phyloP scores from a whole-genome alignment of 92 coral and sea anemone genomes.

The Isaurus tuberculatus region DNA sequence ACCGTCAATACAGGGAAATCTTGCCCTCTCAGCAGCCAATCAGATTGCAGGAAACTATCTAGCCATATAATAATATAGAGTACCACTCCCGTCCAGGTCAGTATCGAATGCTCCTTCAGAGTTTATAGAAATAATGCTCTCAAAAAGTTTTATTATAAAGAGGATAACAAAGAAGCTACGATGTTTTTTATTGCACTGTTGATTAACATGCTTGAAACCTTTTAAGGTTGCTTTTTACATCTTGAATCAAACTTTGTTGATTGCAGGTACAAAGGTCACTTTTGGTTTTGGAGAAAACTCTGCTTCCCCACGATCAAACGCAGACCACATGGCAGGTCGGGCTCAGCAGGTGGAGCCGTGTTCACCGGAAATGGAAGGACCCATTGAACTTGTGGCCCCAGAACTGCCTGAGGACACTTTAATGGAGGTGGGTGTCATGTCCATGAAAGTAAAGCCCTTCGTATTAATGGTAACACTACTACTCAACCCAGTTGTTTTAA shows the following conservation, averaged over 20 bases:
- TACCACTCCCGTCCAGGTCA: no score
- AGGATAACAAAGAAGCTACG: not conserved
- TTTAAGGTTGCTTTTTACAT: not conserved
- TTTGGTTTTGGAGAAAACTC: constrained; percentile 71
- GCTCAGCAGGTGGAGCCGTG: constrained; percentile 64
- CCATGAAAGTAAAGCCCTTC: no score
- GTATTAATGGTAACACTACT: no score
- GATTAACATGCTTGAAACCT: not conserved
- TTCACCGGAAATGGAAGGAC: constrained; percentile 92
- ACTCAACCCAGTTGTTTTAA: no score
- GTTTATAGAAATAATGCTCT: no score
- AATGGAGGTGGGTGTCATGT: constrained; percentile 68
- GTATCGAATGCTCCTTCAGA: no score
- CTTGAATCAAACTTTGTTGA: not conserved
- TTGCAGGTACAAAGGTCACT: constrained; percentile 78
- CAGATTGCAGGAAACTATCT: no score
- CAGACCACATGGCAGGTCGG: constrained; percentile 29
- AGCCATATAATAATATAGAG: no score
- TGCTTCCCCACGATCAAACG: constrained; percentile 28
- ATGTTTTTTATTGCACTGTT: not conserved
- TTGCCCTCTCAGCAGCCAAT: no score
- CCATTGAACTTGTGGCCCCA: constrained; percentile 83
- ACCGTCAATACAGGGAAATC: no score
- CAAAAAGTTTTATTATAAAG: no score
- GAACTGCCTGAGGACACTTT: constrained; percentile 90